Base-by-base conservation (phyloP, 2,797 vertebrate genomes). In the Gymnothorax javanicus region DNA sequence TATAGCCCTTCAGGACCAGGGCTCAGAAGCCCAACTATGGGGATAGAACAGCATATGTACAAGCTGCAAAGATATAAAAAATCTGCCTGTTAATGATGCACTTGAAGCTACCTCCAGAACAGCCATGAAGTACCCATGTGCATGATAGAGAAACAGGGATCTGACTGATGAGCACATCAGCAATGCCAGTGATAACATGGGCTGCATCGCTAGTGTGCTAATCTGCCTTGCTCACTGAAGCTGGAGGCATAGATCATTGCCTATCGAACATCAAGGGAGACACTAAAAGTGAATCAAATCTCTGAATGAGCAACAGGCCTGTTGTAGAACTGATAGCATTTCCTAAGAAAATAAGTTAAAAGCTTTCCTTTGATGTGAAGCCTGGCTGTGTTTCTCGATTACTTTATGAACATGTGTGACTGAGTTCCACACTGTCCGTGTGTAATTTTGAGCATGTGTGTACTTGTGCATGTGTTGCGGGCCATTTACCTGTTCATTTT, bases 101-200 rank as follows among this genome's bases (percentile, higher is more conserved):
- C 85, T 86, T 64, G 71, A 79, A 81, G 85, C 85, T 59, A 64
- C 75, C 54, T 50, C 57, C 27, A 75, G 75, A n/a, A 25, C 58
- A 15, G 73, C 71, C 73, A 54, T 79, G 75, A 86, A 81, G 59
- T 77, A 27, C 58, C 85, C 85, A 86, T 58, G 58, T 54, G 75
- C 85, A 81, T 54, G 75, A 86, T 86, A 59, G 81, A 56, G 81
- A 83, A 59, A 83, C 52, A 59, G 81, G 54, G n/a, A 54, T 83
- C 54, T 58, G 81, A 58, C 25, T 83, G 50, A 81, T n/a, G 77
- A 56, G 52, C 23, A 57, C 23, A 56, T 59, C 81, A 83, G 81
- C 7, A 54, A 59, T 54, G 56, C 25, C 8, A 57, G 17, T 59
- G 81, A 58, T 33, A 83, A 83, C n/a, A 57, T 27, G 81, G 59